These are phyloP conservation scores for Mycetomoellerius zeteki DNA, from an alignment of 1,140 invertebrate species.

Conservation along the genomic window DNA sequence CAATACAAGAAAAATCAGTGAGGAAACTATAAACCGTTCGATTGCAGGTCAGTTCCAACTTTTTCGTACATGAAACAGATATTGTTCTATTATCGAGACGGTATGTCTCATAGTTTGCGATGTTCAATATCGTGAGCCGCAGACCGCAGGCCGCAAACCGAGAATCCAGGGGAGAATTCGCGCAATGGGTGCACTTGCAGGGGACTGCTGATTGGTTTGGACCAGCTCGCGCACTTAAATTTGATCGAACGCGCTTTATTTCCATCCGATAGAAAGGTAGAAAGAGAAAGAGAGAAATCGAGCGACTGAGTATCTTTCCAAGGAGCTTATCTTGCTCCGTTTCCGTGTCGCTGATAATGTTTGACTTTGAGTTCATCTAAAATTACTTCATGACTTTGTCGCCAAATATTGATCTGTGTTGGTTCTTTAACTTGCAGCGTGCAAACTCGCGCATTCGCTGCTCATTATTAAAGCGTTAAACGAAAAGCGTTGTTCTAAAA, in stretches of 20 bases:
- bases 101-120: constrained; percentile 56
- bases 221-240: constrained; percentile 70
- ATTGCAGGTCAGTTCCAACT: constrained; percentile 1
- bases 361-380: constrained; percentile 46
- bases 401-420: constrained; percentile 44
- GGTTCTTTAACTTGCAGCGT: constrained; percentile 7
- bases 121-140: constrained; percentile 70
- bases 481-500: not conserved
- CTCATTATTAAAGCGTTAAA: not conserved
- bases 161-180: constrained; percentile 58
- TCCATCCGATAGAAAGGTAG: not conserved
- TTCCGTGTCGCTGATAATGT: constrained; percentile 21
- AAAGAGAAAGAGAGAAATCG: not conserved
- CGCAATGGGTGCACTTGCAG: constrained; percentile 62
- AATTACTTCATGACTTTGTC: constrained; percentile 54
- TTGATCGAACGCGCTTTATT: constrained; percentile 64
- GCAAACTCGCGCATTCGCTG: constrained; percentile 24
- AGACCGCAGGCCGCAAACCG: constrained; percentile 72
- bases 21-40: constrained; percentile 24
- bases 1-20: not conserved
- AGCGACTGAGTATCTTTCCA: not conserved
- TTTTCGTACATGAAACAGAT: not conserved
- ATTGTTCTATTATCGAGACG: constrained; percentile 49
- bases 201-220: constrained; percentile 62
- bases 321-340: constrained; percentile 12